Base-by-base conservation (phyloP, 2,888 invertebrate genomes). In the Zaprionus lineosus region DNA sequence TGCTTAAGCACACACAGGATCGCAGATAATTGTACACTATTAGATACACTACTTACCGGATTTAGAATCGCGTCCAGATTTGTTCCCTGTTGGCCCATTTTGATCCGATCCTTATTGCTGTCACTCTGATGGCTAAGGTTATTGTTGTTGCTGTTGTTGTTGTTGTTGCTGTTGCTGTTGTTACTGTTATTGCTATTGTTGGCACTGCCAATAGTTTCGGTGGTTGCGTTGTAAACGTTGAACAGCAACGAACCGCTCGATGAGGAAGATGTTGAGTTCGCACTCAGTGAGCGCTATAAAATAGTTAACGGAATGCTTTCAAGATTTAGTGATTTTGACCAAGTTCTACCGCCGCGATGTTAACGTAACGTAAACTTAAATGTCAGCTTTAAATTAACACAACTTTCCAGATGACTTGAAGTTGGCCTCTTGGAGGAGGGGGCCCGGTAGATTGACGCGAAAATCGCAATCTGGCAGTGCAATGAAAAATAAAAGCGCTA, bases 1-100 rank as follows among this genome's bases (percentile, higher is more conserved):
- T 4, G 24, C n/a, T n/a, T n/a, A 24, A 24, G 8, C 8, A 24
- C n/a, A 24, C 4, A 24, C 19, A 19, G 3, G 5, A 3, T 19
- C 19, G 19, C 16, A 16, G n/a, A 41, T 9, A 31, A 9, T 11
- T n/a, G 6, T 7, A 48, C 24, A 37, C 11, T 6, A 5, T 37
- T 34, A 12, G 24, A 18, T 19, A 8, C 18, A 12, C 12, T 28
- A 75, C 86, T 88, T 79, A 89, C 88, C 82, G 88, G 88, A 79
- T 86, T 89, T 8, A 89, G 76, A 59, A 89, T 89, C 63, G 82
- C 88, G 57, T 89, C 88, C 55, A 89, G 84, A 72, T 86, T 79
- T 4, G 81, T 72, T 24, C 70, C 85, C 37, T 82, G 74, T 34
- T 88, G 86, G 40, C 81, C 41, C 72, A 83, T 84, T 48, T 79